phyloP scores from a whole-genome alignment of 1,140 invertebrate genomes.

The Galendromus occidentalis region DNA sequence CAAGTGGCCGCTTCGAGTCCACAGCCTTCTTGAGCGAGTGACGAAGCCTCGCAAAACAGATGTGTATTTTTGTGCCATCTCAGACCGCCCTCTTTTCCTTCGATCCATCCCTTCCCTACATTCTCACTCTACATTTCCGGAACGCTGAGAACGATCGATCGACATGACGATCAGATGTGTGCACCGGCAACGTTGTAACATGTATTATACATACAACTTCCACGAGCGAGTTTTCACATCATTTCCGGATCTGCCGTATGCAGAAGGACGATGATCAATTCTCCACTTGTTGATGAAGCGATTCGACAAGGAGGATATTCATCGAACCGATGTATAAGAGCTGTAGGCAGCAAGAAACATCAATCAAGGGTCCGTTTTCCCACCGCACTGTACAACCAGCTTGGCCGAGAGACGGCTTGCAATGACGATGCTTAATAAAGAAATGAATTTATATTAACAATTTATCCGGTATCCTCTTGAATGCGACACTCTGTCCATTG shows the following conservation, averaged over 20 bases:
- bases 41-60: background rate
- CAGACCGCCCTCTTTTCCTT: background rate
- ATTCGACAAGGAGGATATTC: background rate
- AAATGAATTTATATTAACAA: slow-evolving; percentile 12
- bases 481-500: too few relatives aligned
- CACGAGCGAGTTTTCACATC: background rate
- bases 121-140: background rate
- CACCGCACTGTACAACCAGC: slow-evolving; percentile 9
- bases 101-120: background rate
- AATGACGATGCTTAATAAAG: background rate
- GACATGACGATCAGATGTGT: background rate
- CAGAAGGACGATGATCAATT: background rate
- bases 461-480: background rate
- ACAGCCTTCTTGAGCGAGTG: background rate
- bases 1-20: background rate
- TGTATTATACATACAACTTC: background rate
- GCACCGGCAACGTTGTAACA: background rate
- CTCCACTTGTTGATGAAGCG: background rate
- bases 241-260: background rate
- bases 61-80: slow-evolving; percentile 8
- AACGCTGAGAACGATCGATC: background rate
- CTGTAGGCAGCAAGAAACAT: background rate
- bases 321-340: background rate
- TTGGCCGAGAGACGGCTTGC: background rate
- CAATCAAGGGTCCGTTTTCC: background rate